Conservation (phyloP, 2,888 invertebrate species). For the Agonum fuliginosum region DNA sequence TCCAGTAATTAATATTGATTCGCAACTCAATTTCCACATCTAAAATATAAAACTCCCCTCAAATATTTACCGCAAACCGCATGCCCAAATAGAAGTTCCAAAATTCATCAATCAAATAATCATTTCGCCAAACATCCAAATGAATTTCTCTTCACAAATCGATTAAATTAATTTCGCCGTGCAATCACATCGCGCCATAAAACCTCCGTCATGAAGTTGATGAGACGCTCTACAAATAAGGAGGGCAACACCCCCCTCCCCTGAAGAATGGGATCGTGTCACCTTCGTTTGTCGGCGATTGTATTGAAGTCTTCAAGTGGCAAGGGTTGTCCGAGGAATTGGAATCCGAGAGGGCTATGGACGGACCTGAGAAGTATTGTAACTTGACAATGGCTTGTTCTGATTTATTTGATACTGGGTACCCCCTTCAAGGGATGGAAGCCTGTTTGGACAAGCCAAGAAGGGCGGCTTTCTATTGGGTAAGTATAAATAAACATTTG, state of each 20-base stretch:
- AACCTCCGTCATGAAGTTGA: slow-evolving; percentile 28
- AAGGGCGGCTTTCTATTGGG: no score
- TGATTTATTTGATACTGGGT: slow-evolving; percentile 4
- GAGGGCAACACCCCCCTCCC: background rate
- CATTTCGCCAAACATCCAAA: slow-evolving; percentile 20
- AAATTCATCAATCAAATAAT: slow-evolving; percentile 35
- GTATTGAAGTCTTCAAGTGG: background rate
- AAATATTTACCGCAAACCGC: slow-evolving; percentile 11
- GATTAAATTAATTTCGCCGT: slow-evolving; percentile 29
- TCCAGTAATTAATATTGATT: no score
- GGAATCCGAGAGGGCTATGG: slow-evolving; percentile 2
- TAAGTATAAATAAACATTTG: no score
- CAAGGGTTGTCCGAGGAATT: slow-evolving; percentile 29
- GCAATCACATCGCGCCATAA: slow-evolving; percentile 4
- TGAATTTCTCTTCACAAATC: slow-evolving; percentile 24
- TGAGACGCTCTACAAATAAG: slow-evolving; percentile 4
- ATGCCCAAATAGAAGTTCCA: background rate
- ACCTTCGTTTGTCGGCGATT: slow-evolving; percentile 53
- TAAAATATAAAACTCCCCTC: background rate
- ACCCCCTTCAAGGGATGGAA: background rate
- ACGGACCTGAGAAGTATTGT: slow-evolving; percentile 1
- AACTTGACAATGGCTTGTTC: slow-evolving; percentile 31
- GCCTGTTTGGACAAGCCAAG: no score
- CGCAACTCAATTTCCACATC: no score
- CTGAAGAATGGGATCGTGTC: background rate